Evolutionary conservation across 2,113 vertebrate species (phyloP).

Genomic region (Phaetusa simplex): DNA sequence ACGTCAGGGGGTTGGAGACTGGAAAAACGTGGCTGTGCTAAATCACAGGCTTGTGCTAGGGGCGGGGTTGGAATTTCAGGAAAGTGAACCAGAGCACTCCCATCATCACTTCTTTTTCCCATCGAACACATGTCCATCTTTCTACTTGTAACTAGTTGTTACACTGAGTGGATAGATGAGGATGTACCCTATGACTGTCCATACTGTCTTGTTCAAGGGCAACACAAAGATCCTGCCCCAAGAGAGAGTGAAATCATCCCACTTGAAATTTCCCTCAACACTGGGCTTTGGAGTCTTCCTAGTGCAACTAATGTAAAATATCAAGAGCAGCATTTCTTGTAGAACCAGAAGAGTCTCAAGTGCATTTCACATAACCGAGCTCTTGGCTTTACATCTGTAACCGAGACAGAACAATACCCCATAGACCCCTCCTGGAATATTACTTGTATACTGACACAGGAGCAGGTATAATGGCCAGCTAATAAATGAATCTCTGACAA

Average conservation of each 20-base stretch:
- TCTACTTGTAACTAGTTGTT: not conserved
- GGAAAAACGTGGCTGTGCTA: not conserved
- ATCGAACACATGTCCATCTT: not conserved
- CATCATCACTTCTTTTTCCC: not conserved
- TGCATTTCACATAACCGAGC: not conserved
- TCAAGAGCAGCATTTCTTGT: not conserved
- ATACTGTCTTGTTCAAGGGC: not conserved
- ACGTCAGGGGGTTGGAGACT: not conserved
- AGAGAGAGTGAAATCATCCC: not conserved
- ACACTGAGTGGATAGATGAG: not conserved
- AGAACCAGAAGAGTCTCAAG: not conserved
- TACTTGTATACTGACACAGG: not conserved
- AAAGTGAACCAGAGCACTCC: not conserved
- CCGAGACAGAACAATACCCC: not conserved
- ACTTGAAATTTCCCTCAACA: not conserved
- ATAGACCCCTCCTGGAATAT: not conserved
- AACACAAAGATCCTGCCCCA: not conserved
- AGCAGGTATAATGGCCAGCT: not conserved
- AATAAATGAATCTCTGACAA: not conserved
- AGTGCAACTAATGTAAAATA: not conserved
- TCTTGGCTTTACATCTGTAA: not conserved
- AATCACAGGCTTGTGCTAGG: fast-evolving
- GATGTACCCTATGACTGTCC: not conserved
- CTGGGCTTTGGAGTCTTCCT: not conserved
- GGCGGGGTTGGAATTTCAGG: not conserved